phyloP scores from a whole-genome alignment of 2,888 invertebrate species.

The Dichetophora obliterata region DNA sequence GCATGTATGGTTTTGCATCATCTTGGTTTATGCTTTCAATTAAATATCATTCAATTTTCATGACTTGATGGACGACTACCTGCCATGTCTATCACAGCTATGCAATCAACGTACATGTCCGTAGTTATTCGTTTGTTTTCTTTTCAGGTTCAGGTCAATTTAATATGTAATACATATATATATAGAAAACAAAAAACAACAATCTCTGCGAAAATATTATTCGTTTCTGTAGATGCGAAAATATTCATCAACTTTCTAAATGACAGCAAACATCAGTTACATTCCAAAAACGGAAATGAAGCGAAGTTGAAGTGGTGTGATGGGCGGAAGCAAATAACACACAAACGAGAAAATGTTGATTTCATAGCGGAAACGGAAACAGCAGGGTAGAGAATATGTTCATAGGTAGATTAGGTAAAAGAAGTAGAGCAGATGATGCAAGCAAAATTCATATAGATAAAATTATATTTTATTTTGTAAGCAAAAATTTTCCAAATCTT shows the following conservation, averaged over 20 bases:
- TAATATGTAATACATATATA: not conserved
- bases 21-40: slow-evolving; percentile 67
- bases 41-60: slow-evolving; percentile 67
- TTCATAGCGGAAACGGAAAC: slow-evolving; percentile 11
- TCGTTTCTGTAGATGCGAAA: slow-evolving; percentile 47
- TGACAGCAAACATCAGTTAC: slow-evolving; percentile 36
- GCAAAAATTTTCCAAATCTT: too few relatives aligned
- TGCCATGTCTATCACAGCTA: slow-evolving; percentile 51
- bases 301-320: slow-evolving; percentile 17
- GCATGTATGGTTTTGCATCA: slow-evolving; percentile 11
- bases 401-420: not conserved
- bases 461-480: too few relatives aligned
- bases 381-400: not conserved
- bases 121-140: not conserved
- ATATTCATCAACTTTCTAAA: slow-evolving; percentile 36
- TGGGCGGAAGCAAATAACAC: slow-evolving; percentile 12
- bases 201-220: slow-evolving; percentile 44
- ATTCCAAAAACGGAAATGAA: slow-evolving; percentile 38
- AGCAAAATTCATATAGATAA: too few relatives aligned
- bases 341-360: slow-evolving; percentile 19
- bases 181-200: slow-evolving; percentile 3
- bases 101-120: slow-evolving; percentile 30
- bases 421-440: too few relatives aligned
- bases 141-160: slow-evolving; percentile 9
- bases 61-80: slow-evolving; percentile 66